Percentiles rank a stretch among this genome's conserved stretches.
Evolutionary conservation across 2,113 vertebrate species (phyloP).

Genomic region (Marcusenius ussheri): DNA sequence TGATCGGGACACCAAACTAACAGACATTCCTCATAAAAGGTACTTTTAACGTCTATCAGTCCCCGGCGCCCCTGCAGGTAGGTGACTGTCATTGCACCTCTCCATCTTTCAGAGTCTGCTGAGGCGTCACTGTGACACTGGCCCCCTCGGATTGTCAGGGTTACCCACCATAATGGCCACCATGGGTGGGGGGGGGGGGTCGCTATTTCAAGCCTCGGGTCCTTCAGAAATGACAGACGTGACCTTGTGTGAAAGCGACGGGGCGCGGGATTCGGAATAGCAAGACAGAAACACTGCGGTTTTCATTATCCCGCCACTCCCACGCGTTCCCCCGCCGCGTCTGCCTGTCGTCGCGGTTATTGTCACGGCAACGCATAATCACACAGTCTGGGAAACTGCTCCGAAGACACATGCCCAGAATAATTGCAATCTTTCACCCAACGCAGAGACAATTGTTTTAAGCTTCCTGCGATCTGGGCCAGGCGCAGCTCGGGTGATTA

Average conservation of each 20-base stretch:
- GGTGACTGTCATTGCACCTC: background rate
- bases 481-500: background rate
- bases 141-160: background rate
- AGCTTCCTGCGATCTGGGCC: background rate
- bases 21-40: too few relatives aligned
- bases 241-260: background rate
- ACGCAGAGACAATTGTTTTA: background rate
- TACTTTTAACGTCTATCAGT: background rate
- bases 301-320: conserved; percentile 10
- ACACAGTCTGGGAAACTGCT: background rate
- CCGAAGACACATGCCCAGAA: background rate
- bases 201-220: background rate
- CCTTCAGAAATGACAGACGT: conserved; percentile 4
- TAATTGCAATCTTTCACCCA: conserved; percentile 4
- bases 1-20: background rate
- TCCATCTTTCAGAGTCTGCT: background rate
- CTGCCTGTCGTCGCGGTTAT: background rate
- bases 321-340: background rate
- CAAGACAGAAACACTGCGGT: background rate
- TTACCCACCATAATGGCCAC: background rate
- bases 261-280: background rate
- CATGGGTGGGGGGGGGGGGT: background rate
- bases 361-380: conserved; percentile 16
- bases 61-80: background rate
- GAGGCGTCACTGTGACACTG: background rate